Percentiles rank a stretch among this genome's conserved stretches.
Evolutionary conservation across 2,888 invertebrate genomes (phyloP).

Genomic region (Caenorhabditis plicata): DNA sequence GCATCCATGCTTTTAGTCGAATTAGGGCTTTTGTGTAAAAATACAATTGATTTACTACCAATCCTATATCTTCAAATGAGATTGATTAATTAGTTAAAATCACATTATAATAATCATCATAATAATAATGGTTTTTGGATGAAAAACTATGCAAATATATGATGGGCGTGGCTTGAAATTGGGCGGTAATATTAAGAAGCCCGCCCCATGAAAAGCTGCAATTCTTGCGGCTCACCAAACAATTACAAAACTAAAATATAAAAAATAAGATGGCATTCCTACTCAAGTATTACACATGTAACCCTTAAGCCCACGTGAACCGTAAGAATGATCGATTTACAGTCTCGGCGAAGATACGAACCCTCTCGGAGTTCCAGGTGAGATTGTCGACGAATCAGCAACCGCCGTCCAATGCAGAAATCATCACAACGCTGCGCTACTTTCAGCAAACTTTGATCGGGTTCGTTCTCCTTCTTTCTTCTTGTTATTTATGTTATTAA

Average conservation of each 20-base stretch:
- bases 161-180: neutral
- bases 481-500: too few species aligned
- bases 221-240: too few species aligned
- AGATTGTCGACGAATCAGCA: constrained; percentile 74
- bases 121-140: neutral
- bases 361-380: constrained; percentile 91
- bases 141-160: constrained; percentile 3
- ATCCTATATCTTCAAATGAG: too few species aligned
- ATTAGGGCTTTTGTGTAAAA: too few species aligned
- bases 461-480: constrained; percentile 73
- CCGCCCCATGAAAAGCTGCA: neutral
- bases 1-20: too few species aligned
- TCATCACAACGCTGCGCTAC: constrained; percentile 95
- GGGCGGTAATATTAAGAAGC: neutral
- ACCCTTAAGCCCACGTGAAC: constrained; percentile 7
- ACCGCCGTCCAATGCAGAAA: constrained; percentile 85
- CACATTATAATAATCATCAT: neutral
- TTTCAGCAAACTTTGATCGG: constrained; percentile 91
- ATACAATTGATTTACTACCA: too few species aligned
- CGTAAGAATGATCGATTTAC: constrained; percentile 48
- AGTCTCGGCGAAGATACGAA: constrained; percentile 97
- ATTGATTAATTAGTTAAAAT: neutral
- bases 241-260: too few species aligned
- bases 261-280: constrained; percentile 57
- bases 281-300: constrained; percentile 64